phyloP scores from a whole-genome alignment of 1,140 invertebrate genomes.

The Colletes gigas region DNA sequence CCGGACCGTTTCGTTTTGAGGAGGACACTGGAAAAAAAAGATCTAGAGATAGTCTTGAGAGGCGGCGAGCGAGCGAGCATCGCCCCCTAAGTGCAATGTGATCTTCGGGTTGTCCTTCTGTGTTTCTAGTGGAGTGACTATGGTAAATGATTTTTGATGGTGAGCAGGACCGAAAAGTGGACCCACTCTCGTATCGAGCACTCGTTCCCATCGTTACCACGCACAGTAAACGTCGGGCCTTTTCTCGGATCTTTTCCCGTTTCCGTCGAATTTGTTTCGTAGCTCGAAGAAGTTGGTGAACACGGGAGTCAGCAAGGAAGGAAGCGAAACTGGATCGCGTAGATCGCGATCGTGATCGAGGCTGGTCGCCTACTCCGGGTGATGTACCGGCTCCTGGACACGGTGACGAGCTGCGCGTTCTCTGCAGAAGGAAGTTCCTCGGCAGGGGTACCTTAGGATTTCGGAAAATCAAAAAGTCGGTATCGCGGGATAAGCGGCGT shows the following conservation, averaged over 20 bases:
- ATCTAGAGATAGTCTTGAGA: neutral
- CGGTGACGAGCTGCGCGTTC: neutral
- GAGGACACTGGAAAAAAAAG: slow-evolving; percentile 10
- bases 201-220: neutral
- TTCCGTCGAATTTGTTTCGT: neutral
- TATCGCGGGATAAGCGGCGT: slow-evolving; percentile 42
- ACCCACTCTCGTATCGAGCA: neutral
- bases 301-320: neutral
- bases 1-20: slow-evolving; percentile 25
- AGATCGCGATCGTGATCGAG: slow-evolving; percentile 49
- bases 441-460: slow-evolving; percentile 15
- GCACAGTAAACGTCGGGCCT: neutral
- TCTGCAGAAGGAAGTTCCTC: slow-evolving; percentile 1
- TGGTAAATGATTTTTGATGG: slow-evolving; percentile 26
- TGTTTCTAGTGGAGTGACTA: slow-evolving; percentile 51
- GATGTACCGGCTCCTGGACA: slow-evolving; percentile 31
- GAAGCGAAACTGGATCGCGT: slow-evolving; percentile 36
- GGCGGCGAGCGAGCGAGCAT: slow-evolving; percentile 11
- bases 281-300: neutral
- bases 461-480: slow-evolving; percentile 24
- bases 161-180: slow-evolving; percentile 22
- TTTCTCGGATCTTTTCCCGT: neutral
- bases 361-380: slow-evolving; percentile 13
- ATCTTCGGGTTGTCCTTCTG: slow-evolving; percentile 16
- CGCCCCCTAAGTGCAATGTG: slow-evolving; percentile 49